Evolutionary conservation across 2,888 invertebrate species (phyloP).

Genomic region (Apantesis nais): DNA sequence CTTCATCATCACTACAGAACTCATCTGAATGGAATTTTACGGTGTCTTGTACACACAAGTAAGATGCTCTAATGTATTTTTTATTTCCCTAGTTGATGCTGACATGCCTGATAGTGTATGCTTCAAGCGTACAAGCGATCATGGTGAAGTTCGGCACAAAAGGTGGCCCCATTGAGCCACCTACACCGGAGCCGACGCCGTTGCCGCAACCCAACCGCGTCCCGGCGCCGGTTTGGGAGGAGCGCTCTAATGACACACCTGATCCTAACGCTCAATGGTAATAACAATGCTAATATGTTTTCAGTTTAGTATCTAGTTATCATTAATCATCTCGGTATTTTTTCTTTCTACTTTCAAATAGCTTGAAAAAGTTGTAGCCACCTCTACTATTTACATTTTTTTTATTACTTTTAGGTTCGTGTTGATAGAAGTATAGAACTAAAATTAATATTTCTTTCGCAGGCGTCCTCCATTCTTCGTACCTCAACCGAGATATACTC

Average conservation of each 20-base stretch:
- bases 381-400: background rate
- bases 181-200: conserved; percentile 80
- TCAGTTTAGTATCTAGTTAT: too few relatives aligned
- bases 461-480: conserved; percentile 77
- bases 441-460: conserved; percentile 38
- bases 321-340: too few relatives aligned
- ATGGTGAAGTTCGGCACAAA: conserved; percentile 88
- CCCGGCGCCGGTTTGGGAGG: conserved; percentile 88
- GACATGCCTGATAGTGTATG: conserved; percentile 79
- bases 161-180: conserved; percentile 86
- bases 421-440: background rate
- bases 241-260: conserved; percentile 83
- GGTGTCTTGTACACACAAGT: background rate
- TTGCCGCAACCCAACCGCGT: conserved; percentile 81
- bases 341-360: too few relatives aligned
- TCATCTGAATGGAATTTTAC: too few relatives aligned
- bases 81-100: conserved; percentile 61
- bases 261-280: conserved; percentile 87
- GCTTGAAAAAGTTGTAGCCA: background rate
- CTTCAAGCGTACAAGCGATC: conserved; percentile 81
- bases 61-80: background rate
- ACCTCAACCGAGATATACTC: conserved; percentile 76
- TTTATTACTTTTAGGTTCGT: background rate
- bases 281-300: conserved; percentile 24
- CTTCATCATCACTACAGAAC: too few relatives aligned